phyloP scores from a whole-genome alignment of 2,888 invertebrate genomes.

The Callosobruchus maculatus region DNA sequence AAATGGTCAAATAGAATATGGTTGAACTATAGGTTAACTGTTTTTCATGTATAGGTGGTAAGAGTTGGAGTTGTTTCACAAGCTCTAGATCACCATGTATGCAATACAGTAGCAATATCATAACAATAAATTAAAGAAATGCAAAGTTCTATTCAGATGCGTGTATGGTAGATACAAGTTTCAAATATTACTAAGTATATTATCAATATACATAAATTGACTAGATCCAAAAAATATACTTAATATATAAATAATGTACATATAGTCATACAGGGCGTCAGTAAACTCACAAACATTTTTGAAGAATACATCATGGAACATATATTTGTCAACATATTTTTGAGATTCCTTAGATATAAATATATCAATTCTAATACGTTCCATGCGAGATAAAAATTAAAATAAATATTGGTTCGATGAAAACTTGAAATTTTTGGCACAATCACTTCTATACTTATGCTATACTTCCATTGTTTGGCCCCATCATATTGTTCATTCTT shows the following conservation, averaged over 20 bases:
- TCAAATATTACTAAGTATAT: not conserved
- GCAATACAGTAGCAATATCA: not conserved
- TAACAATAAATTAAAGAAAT: not conserved
- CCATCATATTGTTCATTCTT: not conserved
- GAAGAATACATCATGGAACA: not conserved
- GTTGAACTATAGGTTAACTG: too few species aligned
- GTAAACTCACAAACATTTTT: not conserved
- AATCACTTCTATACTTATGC: not conserved
- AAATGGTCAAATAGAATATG: too few species aligned
- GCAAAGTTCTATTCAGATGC: not conserved
- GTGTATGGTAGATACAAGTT: not conserved
- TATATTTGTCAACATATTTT: not conserved
- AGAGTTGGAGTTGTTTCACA: not conserved
- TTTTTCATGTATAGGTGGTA: not conserved
- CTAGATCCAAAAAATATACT: not conserved
- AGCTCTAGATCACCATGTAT: not conserved
- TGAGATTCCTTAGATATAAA: not conserved
- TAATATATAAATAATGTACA: not conserved
- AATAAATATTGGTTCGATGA: too few species aligned
- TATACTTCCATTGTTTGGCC: not conserved
- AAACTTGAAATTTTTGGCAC: not conserved
- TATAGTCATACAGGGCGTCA: not conserved
- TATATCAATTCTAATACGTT: not conserved
- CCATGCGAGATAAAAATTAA: too few species aligned
- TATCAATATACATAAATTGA: not conserved